Conservation (phyloP, 2,888 invertebrate genomes). For the Tanypteryx hageni region DNA sequence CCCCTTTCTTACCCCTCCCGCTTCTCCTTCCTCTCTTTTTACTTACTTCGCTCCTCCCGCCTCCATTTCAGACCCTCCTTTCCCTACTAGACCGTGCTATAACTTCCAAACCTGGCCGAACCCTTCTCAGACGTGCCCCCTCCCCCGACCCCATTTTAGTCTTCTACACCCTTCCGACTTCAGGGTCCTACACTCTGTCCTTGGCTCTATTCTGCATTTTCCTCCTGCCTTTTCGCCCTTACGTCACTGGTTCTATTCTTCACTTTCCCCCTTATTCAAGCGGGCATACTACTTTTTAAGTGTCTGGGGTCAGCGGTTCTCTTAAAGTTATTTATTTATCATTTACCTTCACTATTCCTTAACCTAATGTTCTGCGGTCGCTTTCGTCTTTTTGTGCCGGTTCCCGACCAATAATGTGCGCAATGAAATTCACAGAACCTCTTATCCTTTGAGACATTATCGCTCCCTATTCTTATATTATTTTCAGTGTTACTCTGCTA, state of each 20-base stretch:
- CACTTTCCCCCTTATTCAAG: not conserved
- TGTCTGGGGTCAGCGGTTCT: not conserved
- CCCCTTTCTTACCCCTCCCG: not conserved
- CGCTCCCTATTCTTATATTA: too few relatives aligned
- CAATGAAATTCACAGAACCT: too few relatives aligned
- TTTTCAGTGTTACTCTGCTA: too few relatives aligned
- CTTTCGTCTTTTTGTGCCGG: too few relatives aligned
- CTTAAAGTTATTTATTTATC: conserved; percentile 56
- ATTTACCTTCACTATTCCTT: conserved; percentile 44
- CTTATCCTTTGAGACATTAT: too few relatives aligned
- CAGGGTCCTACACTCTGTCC: not conserved
- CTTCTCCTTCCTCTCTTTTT: conserved; percentile 22
- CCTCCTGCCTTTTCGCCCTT: not conserved
- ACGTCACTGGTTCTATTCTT: not conserved
- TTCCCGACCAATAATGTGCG: too few relatives aligned
- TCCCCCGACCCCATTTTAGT: not conserved
- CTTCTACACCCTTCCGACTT: not conserved
- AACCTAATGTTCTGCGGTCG: not conserved
- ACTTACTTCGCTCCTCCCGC: not conserved
- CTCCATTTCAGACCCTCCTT: not conserved
- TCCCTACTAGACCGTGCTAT: not conserved
- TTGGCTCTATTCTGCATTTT: conserved; percentile 4
- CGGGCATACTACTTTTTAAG: not conserved
- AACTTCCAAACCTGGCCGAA: not conserved
- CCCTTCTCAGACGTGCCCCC: not conserved